Conservation (phyloP, 2,113 vertebrate genomes). For the Phyllostomus discolor region DNA sequence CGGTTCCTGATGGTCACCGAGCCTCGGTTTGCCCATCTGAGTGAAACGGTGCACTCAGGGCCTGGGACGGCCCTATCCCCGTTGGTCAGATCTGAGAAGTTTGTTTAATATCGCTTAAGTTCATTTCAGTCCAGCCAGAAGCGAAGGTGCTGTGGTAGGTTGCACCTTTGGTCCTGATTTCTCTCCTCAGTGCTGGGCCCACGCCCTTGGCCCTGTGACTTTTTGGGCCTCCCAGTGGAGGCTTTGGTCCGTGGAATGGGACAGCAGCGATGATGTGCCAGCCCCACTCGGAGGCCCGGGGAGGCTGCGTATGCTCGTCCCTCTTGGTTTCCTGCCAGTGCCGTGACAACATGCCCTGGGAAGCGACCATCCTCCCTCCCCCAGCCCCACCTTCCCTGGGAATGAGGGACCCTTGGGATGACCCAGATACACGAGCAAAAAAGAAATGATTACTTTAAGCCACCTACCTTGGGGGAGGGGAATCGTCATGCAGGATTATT, state of each 20-base stretch:
- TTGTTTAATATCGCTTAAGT: neutral
- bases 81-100: neutral
- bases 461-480: too few species aligned
- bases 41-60: fast-evolving
- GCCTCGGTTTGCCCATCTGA: neutral
- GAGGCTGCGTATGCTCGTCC: fast-evolving
- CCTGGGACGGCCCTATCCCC: neutral
- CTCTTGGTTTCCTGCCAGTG: neutral
- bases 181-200: fast-evolving
- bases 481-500: neutral
- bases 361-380: neutral
- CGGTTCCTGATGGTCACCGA: neutral
- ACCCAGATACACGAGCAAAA: neutral
- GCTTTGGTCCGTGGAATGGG: neutral
- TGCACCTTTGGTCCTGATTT: neutral
- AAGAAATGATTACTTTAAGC: neutral
- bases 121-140: neutral
- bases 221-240: neutral
- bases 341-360: neutral
- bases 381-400: neutral
- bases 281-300: neutral
- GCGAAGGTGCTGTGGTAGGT: neutral
- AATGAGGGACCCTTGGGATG: neutral
- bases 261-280: neutral
- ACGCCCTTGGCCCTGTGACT: neutral